A percentile compares a stretch with the other conserved stretches of the same genome.
Conservation (phyloP, 2,113 vertebrate species). For the Baryphthengus martii region DNA sequence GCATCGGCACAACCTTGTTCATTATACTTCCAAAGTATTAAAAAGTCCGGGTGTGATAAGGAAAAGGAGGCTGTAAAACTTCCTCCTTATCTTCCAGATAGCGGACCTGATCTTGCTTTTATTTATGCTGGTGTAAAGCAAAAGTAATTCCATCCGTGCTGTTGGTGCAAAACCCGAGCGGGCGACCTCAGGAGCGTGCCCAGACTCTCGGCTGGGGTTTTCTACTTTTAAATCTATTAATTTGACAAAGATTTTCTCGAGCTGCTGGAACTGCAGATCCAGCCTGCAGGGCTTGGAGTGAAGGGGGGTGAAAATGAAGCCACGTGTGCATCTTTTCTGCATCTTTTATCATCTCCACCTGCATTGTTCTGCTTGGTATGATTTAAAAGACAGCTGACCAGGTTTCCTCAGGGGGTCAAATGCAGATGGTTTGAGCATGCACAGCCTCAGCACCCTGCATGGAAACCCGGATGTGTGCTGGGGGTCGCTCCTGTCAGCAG, state of each 20-base stretch:
- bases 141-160: slow-evolving; percentile 37
- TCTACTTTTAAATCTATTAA: slow-evolving; percentile 53
- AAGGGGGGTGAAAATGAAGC: slow-evolving; percentile 6
- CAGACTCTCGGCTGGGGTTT: not conserved
- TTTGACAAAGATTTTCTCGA: slow-evolving; percentile 52
- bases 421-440: not conserved
- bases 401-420: not conserved
- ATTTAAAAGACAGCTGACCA: not conserved
- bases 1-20: not conserved
- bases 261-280: slow-evolving; percentile 35
- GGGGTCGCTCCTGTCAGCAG: not conserved
- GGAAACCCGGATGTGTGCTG: not conserved
- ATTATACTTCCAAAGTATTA: not conserved
- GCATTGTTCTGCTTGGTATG: not conserved
- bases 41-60: slow-evolving; percentile 11
- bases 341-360: slow-evolving; percentile 1
- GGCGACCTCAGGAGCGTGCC: slow-evolving; percentile 13
- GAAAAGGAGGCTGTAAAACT: slow-evolving; percentile 53
- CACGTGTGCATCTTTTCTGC: slow-evolving; percentile 27
- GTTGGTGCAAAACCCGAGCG: slow-evolving; percentile 21
- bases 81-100: slow-evolving; percentile 44
- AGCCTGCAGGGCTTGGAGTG: slow-evolving; percentile 32
- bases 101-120: slow-evolving; percentile 43
- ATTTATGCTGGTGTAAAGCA: slow-evolving; percentile 51
- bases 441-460: not conserved